Base-by-base conservation (phyloP, 2,113 vertebrate genomes). In the Gallinago media region DNA sequence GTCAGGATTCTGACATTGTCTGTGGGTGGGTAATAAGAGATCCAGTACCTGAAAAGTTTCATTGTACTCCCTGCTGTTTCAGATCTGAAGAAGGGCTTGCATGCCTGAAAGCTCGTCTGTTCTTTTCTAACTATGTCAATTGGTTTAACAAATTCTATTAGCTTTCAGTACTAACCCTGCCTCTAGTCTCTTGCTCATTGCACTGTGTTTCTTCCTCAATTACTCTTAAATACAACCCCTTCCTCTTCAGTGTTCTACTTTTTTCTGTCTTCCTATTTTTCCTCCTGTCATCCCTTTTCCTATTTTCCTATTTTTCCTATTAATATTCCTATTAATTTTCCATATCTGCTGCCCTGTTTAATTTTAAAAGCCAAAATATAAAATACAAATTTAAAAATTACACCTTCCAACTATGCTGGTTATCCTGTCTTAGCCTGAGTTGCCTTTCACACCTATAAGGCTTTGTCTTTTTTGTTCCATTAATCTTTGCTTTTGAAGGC, bases 11-110 rank as follows among this genome's bases (percentile, higher is more conserved):
- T 94, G 93, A 96, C 82, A 77, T 27, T 89, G 70, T 93, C 90
- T 95, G 94, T 94, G 85, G 92, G 96, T 94, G 92, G 75, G 66
- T 93, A 88, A 91, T 74, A 88, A 85, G 44, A 73, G 59, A 92
- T 71, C 50, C 38, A 85, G 46, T 83, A 88, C 58, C 81, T 96
- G 85, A 95, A 80, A 92, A 97, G 74, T 96, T 95, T 73, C 88
- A 86, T 82, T 96, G 88, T 94, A 74, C 63, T 94, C 88, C 82
- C 88, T 94, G 85, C 74, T 92, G 66, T 81, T 95, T 84, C 72
- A 89, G 76, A 85, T 94, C 89, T 94, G 68, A 94, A 86, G 68
- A 91, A 86, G 38, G 67, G 63, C 29, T 94, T 81, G 42, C 72
- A 84, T 81, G 38, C 76, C 76, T 95, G 72, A 94, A 94, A 88